Evolutionary conservation across 2,888 invertebrate genomes (phyloP).

Genomic region (Toxonevra muliebris): DNA sequence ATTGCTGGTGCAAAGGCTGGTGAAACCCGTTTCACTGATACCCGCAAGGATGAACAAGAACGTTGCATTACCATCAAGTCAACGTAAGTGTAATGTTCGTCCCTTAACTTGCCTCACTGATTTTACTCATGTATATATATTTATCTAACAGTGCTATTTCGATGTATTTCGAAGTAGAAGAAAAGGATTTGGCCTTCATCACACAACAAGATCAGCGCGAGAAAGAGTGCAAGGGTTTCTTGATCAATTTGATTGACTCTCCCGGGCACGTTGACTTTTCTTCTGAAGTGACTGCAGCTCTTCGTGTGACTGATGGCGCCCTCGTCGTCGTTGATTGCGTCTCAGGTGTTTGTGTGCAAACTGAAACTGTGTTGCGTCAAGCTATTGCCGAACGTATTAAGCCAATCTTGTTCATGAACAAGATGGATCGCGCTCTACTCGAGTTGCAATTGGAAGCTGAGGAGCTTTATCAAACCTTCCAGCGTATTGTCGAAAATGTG

Average conservation of each 20-base stretch:
- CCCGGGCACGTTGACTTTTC: slow-evolving; percentile 99
- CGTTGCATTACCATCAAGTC: slow-evolving; percentile 99
- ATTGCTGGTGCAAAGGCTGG: slow-evolving; percentile 99
- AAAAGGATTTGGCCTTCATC: slow-evolving; percentile 94
- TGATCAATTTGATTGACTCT: slow-evolving; percentile 99
- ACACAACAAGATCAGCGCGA: slow-evolving; percentile 90
- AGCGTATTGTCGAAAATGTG: slow-evolving; percentile 99
- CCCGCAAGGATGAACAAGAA: slow-evolving; percentile 99
- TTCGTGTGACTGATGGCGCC: slow-evolving; percentile 99
- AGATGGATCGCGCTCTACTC: slow-evolving; percentile 99
- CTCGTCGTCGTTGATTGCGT: slow-evolving; percentile 99
- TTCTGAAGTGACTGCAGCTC: slow-evolving; percentile 98
- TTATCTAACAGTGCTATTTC: slow-evolving; percentile 89
- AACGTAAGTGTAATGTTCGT: slow-evolving; percentile 76
- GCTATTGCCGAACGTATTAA: slow-evolving; percentile 99
- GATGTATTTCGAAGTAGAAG: slow-evolving; percentile 97
- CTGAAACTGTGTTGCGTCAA: slow-evolving; percentile 97
- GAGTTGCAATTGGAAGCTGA: slow-evolving; percentile 97
- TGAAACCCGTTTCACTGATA: slow-evolving; percentile 99
- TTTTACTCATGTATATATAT: background rate
- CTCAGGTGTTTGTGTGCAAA: slow-evolving; percentile 99
- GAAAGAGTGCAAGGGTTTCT: slow-evolving; percentile 92
- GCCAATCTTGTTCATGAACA: slow-evolving; percentile 99
- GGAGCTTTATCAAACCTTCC: slow-evolving; percentile 98
- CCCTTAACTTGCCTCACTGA: background rate